Evolutionary conservation across 2,113 vertebrate genomes (phyloP).

Genomic region (Stegastes partitus): DNA sequence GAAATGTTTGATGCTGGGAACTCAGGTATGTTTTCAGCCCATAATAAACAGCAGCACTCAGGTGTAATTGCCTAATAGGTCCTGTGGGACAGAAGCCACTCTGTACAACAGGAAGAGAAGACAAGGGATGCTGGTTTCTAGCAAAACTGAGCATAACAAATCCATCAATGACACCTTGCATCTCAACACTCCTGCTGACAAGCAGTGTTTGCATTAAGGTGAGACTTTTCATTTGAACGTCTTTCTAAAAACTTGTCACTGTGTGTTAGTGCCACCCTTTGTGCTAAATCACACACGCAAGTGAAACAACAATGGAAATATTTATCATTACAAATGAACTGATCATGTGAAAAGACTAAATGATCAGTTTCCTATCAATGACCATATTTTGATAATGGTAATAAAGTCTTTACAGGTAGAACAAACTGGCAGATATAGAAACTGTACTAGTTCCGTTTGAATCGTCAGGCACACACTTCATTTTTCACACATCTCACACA

Average conservation of each 20-base stretch:
- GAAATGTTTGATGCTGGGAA: slow-evolving; percentile 79
- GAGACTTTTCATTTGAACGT: slow-evolving; percentile 32
- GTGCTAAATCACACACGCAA: background rate
- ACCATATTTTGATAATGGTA: slow-evolving; percentile 13
- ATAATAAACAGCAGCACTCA: slow-evolving; percentile 75
- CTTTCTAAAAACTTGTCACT: background rate
- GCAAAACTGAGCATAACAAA: slow-evolving; percentile 30
- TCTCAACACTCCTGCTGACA: slow-evolving; percentile 30
- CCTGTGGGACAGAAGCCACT: slow-evolving; percentile 63
- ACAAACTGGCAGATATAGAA: slow-evolving; percentile 43
- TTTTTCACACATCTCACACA: slow-evolving; percentile 63
- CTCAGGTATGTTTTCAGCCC: slow-evolving; percentile 77
- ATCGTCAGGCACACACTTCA: slow-evolving; percentile 28
- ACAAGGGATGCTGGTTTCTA: slow-evolving; percentile 20
- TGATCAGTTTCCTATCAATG: background rate
- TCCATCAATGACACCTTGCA: slow-evolving; percentile 50
- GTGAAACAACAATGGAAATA: background rate
- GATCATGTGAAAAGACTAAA: slow-evolving; percentile 1
- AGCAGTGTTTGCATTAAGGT: slow-evolving; percentile 38
- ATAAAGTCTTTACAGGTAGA: background rate
- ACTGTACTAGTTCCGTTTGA: slow-evolving; percentile 19
- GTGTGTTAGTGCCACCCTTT: background rate
- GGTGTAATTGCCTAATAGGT: slow-evolving; percentile 81
- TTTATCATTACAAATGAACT: background rate
- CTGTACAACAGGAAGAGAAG: slow-evolving; percentile 35